Percentiles rank a stretch among this genome's conserved stretches.
These are phyloP conservation scores for Amphipoea lucens DNA, from an alignment of 2,888 invertebrate species.

Conservation along the genomic window DNA sequence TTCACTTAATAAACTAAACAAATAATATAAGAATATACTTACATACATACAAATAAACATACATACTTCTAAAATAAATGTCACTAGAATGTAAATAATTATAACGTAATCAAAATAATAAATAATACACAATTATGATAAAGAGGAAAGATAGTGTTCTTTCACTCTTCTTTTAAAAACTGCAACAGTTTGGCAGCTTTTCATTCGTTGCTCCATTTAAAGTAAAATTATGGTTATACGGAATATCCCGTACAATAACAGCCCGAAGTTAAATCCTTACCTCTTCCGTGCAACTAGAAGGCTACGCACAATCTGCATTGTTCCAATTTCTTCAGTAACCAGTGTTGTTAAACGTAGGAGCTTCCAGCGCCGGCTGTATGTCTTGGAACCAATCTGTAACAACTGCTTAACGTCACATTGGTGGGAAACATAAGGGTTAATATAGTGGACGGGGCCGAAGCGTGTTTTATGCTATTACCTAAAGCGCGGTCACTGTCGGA, in stretches of 20 bases:
- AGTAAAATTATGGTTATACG: neutral
- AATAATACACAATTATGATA: too few species aligned
- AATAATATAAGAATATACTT: too few species aligned
- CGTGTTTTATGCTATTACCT: too few species aligned
- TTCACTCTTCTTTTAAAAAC: too few species aligned
- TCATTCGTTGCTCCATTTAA: neutral
- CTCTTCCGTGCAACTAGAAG: constrained; percentile 12
- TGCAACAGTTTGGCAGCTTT: neutral
- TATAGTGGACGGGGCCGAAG: constrained; percentile 10
- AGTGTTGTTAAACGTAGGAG: constrained; percentile 54
- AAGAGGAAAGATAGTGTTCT: too few species aligned
- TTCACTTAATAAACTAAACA: too few species aligned
- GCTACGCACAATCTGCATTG: constrained; percentile 54
- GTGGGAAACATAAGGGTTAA: constrained; percentile 36
- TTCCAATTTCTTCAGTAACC: constrained; percentile 59
- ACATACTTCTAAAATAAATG: too few species aligned
- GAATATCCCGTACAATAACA: constrained; percentile 2
- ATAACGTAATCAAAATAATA: too few species aligned
- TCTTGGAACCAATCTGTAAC: constrained; percentile 75
- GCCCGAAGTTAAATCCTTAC: neutral
- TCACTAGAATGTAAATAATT: too few species aligned
- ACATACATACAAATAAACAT: too few species aligned
- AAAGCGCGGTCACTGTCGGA: too few species aligned
- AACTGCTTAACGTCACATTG: constrained; percentile 59
- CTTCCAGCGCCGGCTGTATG: constrained; percentile 62